phyloP scores from a whole-genome alignment of 2,113 vertebrate genomes.

The Felis chaus region DNA sequence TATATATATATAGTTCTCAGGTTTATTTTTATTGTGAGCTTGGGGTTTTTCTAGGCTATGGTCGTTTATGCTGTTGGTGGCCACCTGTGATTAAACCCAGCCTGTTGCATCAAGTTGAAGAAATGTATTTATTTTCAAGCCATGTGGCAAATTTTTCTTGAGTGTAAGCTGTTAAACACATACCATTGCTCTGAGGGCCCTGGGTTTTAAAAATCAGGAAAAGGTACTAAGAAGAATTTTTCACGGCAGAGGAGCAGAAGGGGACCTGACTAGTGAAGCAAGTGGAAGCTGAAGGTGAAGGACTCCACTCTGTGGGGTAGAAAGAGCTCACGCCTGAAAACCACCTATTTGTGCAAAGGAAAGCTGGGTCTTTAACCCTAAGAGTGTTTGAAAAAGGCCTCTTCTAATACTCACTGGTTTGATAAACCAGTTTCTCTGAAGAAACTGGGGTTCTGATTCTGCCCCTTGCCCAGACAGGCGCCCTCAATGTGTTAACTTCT shows the following conservation, averaged over 20 bases:
- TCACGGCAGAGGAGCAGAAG: not conserved
- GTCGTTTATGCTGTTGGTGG: not conserved
- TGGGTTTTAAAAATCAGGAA: not conserved
- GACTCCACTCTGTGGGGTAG: not conserved
- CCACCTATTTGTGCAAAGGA: fast-evolving
- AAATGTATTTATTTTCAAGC: not conserved
- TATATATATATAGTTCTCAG: not conserved
- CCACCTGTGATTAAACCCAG: not conserved
- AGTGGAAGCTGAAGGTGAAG: not conserved
- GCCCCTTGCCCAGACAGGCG: not conserved
- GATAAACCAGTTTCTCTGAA: not conserved
- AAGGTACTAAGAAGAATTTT: not conserved
- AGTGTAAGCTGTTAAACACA: not conserved
- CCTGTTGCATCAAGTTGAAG: not conserved
- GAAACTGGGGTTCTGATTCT: not conserved
- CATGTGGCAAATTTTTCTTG: not conserved
- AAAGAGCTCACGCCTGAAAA: not conserved
- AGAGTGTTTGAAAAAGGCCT: not conserved
- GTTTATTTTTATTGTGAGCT: not conserved
- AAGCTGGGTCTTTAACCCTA: not conserved
- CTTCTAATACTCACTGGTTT: not conserved
- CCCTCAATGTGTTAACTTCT: not conserved
- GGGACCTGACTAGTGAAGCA: not conserved
- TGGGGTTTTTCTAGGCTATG: not conserved
- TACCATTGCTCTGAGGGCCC: not conserved